Percentiles rank a stretch among this genome's conserved stretches.
phyloP scores from a whole-genome alignment of 2,797 vertebrate species.

The Heterohyrax brucei region DNA sequence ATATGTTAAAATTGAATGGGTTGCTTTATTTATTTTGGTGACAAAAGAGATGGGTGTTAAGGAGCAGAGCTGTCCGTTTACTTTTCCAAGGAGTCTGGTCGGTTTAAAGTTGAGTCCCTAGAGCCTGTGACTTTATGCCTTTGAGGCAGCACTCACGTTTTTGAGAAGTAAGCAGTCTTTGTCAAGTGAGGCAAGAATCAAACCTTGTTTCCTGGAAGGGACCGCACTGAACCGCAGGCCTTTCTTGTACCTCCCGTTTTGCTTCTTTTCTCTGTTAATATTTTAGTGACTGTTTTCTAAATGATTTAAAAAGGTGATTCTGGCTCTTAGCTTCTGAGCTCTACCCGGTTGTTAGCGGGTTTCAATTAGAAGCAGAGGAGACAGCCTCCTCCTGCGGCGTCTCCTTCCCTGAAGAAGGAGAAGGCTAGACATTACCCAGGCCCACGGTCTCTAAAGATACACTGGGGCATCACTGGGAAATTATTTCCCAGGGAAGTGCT shows the following conservation, averaged over 20 bases:
- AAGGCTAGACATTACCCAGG: neutral
- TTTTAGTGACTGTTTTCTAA: conserved; percentile 60
- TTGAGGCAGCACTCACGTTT: conserved; percentile 81
- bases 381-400: neutral
- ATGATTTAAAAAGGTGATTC: conserved; percentile 60
- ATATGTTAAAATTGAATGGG: neutral
- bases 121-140: conserved; percentile 71
- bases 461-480: neutral
- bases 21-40: neutral
- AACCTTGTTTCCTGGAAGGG: conserved; percentile 76
- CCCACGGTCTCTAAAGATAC: neutral
- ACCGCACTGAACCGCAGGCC: conserved; percentile 52
- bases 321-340: conserved; percentile 76
- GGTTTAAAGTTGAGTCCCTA: conserved; percentile 64
- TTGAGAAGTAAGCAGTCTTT: conserved; percentile 82
- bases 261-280: conserved; percentile 62
- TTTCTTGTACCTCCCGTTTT: neutral
- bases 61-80: conserved; percentile 71
- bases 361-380: conserved; percentile 4
- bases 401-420: neutral
- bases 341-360: conserved; percentile 74
- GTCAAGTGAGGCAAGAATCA: conserved; percentile 75
- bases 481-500: neutral
- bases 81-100: conserved; percentile 57
- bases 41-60: neutral